A percentile compares a stretch with the other conserved stretches of the same genome.
Evolutionary conservation across 2,113 vertebrate genomes (phyloP).

Genomic region (Neodon shergylaensis): DNA sequence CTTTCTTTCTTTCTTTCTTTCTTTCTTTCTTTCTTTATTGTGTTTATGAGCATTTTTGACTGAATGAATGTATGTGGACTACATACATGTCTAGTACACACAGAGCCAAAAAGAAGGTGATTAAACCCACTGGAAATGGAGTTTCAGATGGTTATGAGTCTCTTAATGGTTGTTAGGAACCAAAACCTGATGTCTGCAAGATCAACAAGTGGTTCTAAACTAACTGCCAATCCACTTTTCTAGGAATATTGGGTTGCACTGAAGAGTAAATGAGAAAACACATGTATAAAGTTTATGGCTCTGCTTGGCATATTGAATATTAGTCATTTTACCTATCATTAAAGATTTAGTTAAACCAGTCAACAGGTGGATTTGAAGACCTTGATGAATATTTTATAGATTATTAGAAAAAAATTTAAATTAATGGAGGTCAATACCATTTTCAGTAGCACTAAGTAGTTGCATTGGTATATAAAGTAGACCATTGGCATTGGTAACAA

Average conservation of each 20-base stretch:
- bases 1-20: not conserved
- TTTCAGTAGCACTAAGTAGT: not conserved
- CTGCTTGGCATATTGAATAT: not conserved
- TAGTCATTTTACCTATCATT: not conserved
- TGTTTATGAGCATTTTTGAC: not conserved
- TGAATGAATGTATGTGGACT: not conserved
- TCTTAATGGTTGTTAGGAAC: not conserved
- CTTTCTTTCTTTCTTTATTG: not conserved
- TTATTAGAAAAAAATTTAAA: constrained; percentile 54
- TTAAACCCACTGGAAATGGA: not conserved
- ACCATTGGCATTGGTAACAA: not conserved
- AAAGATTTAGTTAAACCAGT: constrained; percentile 48
- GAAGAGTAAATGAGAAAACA: not conserved
- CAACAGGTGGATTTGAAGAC: constrained; percentile 48
- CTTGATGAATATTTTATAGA: constrained; percentile 55
- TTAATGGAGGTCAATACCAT: constrained; percentile 15
- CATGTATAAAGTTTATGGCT: not conserved
- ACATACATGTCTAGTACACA: not conserved
- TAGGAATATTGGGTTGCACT: not conserved
- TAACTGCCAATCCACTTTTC: not conserved
- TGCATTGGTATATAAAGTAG: not conserved
- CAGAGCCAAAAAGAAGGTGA: not conserved
- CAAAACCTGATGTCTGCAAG: not conserved
- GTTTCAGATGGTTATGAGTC: not conserved
- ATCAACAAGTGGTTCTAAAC: not conserved